phyloP scores from a whole-genome alignment of 2,113 vertebrate genomes.

The Stictonetta naevosa region DNA sequence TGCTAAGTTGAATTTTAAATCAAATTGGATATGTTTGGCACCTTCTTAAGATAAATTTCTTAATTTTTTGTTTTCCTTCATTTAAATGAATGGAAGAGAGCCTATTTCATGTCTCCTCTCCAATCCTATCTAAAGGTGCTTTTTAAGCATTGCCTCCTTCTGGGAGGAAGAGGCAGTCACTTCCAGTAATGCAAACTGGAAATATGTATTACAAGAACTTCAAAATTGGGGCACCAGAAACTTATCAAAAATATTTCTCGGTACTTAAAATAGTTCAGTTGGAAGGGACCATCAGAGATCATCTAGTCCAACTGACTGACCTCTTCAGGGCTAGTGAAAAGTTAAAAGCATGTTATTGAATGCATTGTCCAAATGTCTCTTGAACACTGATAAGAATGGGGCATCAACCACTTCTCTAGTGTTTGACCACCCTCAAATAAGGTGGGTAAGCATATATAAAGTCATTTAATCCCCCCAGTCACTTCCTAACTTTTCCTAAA shows the following conservation, averaged over 20 bases:
- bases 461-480: not conserved
- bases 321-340: too few species aligned
- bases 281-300: too few species aligned
- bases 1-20: conserved; percentile 13
- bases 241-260: not conserved
- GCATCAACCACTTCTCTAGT: too few species aligned
- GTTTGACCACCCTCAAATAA: not conserved
- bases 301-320: too few species aligned
- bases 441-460: not conserved
- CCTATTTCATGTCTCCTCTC: too few species aligned
- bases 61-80: not conserved
- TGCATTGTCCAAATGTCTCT: too few species aligned
- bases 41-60: not conserved
- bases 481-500: too few species aligned
- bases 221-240: not conserved
- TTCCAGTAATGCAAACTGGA: not conserved
- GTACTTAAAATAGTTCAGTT: too few species aligned
- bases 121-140: too few species aligned
- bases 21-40: not conserved
- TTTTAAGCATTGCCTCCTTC: not conserved
- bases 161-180: not conserved
- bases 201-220: not conserved
- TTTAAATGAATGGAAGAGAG: not conserved
- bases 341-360: too few species aligned
- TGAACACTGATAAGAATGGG: too few species aligned